These are phyloP conservation scores for Odontamblyopus rebecca DNA, from an alignment of 2,797 vertebrate genomes.

Conservation along the genomic window DNA sequence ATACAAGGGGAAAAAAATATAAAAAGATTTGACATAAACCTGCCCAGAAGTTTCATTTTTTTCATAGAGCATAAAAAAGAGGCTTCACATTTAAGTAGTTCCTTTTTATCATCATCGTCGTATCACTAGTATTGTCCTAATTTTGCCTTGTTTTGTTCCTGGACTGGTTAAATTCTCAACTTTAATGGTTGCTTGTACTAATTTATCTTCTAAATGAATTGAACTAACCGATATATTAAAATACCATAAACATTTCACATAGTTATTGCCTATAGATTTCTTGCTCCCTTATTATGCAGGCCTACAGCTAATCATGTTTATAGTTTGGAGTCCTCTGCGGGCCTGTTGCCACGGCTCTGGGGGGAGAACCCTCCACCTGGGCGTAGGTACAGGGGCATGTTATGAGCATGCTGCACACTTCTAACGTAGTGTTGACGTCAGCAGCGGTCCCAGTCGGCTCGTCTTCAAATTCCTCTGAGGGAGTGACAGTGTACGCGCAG, in stretches of 20 bases:
- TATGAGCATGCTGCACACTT: not conserved
- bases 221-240: not conserved
- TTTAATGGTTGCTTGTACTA: no score
- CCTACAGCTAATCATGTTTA: slow-evolving; percentile 1
- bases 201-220: not conserved
- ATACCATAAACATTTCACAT: not conserved
- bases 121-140: no score
- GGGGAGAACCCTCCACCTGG: slow-evolving; percentile 20
- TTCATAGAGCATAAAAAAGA: no score
- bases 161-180: no score
- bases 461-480: slow-evolving; percentile 18
- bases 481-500: slow-evolving; percentile 8
- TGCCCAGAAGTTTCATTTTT: no score
- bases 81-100: no score
- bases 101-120: no score
- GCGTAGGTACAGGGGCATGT: slow-evolving; percentile 7
- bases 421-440: slow-evolving; percentile 37
- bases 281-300: not conserved
- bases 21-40: no score
- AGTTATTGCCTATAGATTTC: not conserved
- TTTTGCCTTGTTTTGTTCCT: no score
- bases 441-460: slow-evolving; percentile 27
- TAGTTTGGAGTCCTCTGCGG: slow-evolving; percentile 5
- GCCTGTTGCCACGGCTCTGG: slow-evolving; percentile 6
- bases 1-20: no score